Base-by-base conservation (phyloP, 1,140 invertebrate genomes). In the Tetramorium parvispinum region DNA sequence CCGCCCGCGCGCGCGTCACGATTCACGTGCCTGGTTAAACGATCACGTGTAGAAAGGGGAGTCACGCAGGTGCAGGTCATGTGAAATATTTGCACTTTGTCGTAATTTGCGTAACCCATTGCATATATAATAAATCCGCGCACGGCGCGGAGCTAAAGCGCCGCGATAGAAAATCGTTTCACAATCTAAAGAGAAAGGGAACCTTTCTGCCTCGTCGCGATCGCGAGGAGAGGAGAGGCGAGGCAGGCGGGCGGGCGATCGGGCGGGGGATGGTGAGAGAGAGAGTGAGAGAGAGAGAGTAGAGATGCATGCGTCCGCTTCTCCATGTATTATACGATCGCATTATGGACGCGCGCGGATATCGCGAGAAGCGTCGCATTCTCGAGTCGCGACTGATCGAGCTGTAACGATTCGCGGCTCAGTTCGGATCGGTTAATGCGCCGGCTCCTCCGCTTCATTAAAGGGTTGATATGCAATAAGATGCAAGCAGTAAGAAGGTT, bases 61-160 rank as follows among this genome's bases (percentile, higher is more conserved):
- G 88, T 86, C 85, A 86, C 86, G 88, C 91, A 91, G 92, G 91
- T 93, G 91, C 91, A 93, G 93, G 93, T 93, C 93, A 93, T 93
- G 93, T 93, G 93, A 93, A 93, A 93, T 93, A 93, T 93, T 93
- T 93, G 93, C 93, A 93, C 93, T 93, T 93, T 93, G 92, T 93
- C 90, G 92, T 93, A 92, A 93, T 93, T 92, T 93, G 91, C 92
- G 92, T 93, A 93, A 93, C 87, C 91, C 89, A 91, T 91, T 93
- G 92, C 89, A 93, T 92, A 91, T 91, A 93, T 93, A 93, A 93
- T 93, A 93, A 93, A 93, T 93, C 91, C 85, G 91, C 83, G 65
- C 77, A 32, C 32, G 4, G 77, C 66, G 68, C 68, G 85, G 85
- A 90, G 91, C 86, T 92, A 91, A 92, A 91, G 83, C 85, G 89